Evolutionary conservation across 2,888 invertebrate genomes (phyloP).

Genomic region (Himalopsyche anomala): DNA sequence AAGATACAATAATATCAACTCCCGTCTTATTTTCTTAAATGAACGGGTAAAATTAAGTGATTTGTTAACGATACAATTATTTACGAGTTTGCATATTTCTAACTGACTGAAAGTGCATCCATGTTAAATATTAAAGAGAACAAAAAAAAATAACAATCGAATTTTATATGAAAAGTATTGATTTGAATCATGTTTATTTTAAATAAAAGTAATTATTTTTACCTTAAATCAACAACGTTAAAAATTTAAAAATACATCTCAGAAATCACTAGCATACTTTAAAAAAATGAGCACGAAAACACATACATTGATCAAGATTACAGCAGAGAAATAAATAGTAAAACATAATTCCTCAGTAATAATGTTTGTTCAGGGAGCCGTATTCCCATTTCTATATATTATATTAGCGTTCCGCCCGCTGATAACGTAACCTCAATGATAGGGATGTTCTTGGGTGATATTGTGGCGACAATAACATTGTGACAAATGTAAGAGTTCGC

Average conservation of each 20-base stretch:
- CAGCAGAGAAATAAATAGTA: not conserved
- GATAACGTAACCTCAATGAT: not conserved
- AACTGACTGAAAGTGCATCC: no score
- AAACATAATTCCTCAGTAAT: not conserved
- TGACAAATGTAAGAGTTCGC: not conserved
- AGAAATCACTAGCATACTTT: no score
- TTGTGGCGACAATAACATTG: slow-evolving; percentile 13
- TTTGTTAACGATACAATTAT: no score
- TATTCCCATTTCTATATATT: not conserved
- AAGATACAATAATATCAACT: no score
- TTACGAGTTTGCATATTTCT: no score
- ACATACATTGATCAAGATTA: not conserved
- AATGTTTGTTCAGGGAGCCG: not conserved
- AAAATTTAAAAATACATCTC: no score
- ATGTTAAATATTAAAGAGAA: no score
- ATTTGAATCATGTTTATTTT: not conserved
- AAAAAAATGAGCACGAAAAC: not conserved
- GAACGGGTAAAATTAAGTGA: no score
- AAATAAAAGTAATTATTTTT: not conserved
- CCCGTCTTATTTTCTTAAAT: no score
- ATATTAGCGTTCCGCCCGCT: not conserved
- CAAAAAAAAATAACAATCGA: no score
- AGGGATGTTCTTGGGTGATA: slow-evolving; percentile 13
- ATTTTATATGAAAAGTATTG: no score
- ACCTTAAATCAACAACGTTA: no score